Evolutionary conservation across 2,113 vertebrate species (phyloP).

Genomic region (Pseudopodoces humilis): DNA sequence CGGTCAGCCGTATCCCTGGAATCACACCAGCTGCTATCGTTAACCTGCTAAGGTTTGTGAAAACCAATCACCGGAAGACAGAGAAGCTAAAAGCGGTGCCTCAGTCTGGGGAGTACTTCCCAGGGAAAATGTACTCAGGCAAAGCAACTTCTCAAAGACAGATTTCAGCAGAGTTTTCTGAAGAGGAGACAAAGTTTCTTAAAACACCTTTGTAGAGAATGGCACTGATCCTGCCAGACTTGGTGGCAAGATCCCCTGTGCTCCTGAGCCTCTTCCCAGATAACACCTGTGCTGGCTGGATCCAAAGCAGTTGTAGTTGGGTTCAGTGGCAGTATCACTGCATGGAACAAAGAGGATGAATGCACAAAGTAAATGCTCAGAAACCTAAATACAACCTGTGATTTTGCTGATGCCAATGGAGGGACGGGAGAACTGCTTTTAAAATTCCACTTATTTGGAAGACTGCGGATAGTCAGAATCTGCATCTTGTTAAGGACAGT

Average conservation of each 20-base stretch:
- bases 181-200: neutral
- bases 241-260: rapidly evolving
- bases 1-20: constrained; percentile 87
- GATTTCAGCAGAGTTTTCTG: neutral
- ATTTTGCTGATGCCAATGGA: neutral
- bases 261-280: neutral
- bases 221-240: neutral
- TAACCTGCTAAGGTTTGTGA: constrained; percentile 84
- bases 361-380: neutral
- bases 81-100: neutral
- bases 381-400: neutral
- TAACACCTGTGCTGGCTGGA: neutral
- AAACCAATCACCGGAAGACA: constrained; percentile 20
- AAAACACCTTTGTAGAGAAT: neutral
- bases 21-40: constrained; percentile 89
- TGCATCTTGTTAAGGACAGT: neutral
- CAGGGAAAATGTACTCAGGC: neutral
- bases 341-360: neutral
- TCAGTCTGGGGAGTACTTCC: neutral
- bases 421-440: neutral
- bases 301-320: neutral
- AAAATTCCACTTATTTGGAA: neutral
- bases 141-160: neutral
- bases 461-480: neutral
- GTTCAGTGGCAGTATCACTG: neutral